phyloP scores from a whole-genome alignment of 1,140 invertebrate species.

The Drosophila pallidifrons region DNA sequence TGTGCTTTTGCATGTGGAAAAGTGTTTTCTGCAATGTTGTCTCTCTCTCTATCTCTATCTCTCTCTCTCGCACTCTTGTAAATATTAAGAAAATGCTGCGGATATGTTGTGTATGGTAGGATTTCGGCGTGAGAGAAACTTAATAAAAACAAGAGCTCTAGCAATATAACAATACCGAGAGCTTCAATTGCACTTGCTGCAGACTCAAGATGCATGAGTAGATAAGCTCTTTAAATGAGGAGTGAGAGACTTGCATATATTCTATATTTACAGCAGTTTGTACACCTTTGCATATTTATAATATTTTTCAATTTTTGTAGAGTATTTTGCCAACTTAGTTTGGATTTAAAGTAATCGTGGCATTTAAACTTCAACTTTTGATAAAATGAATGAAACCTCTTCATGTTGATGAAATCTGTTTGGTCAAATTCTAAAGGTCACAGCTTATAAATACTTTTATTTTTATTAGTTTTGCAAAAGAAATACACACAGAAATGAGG shows the following conservation, averaged over 20 bases:
- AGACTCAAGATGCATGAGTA: neutral
- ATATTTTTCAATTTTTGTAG: no score
- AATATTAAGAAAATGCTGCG: no score
- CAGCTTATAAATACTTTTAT: neutral
- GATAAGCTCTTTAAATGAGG: neutral
- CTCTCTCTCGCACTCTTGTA: no score
- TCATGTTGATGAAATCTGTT: neutral
- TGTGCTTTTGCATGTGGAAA: neutral
- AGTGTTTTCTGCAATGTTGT: no score
- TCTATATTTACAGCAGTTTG: no score
- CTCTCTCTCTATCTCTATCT: no score
- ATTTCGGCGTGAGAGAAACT: neutral
- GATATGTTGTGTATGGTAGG: no score
- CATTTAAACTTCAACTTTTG: no score
- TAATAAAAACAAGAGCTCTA: neutral
- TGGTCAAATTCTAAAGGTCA: neutral
- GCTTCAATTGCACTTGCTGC: neutral
- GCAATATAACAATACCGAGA: neutral
- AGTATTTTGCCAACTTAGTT: no score
- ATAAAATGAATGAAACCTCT: neutral
- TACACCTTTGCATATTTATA: no score
- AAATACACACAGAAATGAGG: slow-evolving; percentile 1
- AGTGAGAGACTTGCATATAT: no score
- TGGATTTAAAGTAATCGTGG: no score
- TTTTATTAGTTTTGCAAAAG: neutral